Evolutionary conservation across 2,113 vertebrate species (phyloP), one percentile per base, ranked within the genome.

Genomic region (Xiphias gladius): DNA sequence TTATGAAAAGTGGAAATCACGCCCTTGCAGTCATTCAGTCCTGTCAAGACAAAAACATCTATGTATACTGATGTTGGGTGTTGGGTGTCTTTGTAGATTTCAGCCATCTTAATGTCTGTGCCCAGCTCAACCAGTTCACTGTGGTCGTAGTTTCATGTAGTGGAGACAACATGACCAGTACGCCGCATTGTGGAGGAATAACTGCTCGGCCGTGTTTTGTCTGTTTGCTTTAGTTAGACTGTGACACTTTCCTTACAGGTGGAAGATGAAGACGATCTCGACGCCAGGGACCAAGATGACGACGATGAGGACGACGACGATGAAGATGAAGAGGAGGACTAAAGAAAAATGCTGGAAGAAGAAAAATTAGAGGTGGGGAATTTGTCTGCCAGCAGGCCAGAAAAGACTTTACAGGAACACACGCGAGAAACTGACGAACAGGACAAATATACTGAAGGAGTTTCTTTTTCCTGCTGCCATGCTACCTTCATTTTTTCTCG

Each of bases 261-360:
- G 80, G 95, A 96, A 79, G 95, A 96, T 74, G 95, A 96, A 63
- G 95, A 96, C 19, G 95, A 96, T 65, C 88, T 96, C 4, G 95
- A 96, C 24, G 59, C 92, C 62, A 90, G 88, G 85, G 95, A 96
- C 80, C 94, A 92, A 74, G 94, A 91, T 1, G 94, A 95, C 0
- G 95, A 96, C 0, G 94, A 96, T 0, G 92, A 94, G 0, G 95
- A 95, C 0, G 92, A 91, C 0, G 92, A 91, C 0, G 89, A 92
- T 0, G 89, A 94, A 0, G 93, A 95, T 0, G 91, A 94, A 35
- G 88, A 93, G 7, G 92, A 95, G 48, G 92, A 93, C 30, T 94
- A 94, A 48, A 87, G 71, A 39, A 80, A 55, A 86, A 89, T 82
- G 83, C 80, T 87, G 84, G 89, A 68, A 80, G 73, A 69, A 59